A percentile compares a stretch with the other conserved stretches of the same genome.
Evolutionary conservation across 1,140 invertebrate species (phyloP).

Genomic region (Microplitis mediator): DNA sequence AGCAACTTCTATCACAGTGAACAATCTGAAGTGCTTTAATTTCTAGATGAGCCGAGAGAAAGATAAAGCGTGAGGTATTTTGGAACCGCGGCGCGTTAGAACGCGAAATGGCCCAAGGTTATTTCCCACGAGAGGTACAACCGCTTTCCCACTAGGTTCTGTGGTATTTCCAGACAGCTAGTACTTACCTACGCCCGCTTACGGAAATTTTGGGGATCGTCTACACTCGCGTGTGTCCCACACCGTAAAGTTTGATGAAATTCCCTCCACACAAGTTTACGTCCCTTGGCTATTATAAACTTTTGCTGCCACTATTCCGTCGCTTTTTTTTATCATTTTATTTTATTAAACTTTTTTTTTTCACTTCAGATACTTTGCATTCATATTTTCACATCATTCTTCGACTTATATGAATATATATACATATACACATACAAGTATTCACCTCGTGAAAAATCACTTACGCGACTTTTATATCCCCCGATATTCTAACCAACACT

Average conservation of each 20-base stretch:
- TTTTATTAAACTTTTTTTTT: not conserved
- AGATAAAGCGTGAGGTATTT: not conserved
- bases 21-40: slow-evolving; percentile 17
- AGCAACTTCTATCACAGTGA: not conserved
- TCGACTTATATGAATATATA: slow-evolving; percentile 2
- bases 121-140: slow-evolving; percentile 40
- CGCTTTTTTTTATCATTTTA: not conserved
- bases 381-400: slow-evolving; percentile 3
- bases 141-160: slow-evolving; percentile 12
- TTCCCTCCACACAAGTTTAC: slow-evolving; percentile 10
- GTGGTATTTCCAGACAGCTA: slow-evolving; percentile 22
- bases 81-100: not conserved
- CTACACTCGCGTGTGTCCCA: not conserved
- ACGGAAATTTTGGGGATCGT: slow-evolving; percentile 24
- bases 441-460: slow-evolving; percentile 24
- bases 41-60: slow-evolving; percentile 15
- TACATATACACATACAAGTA: too few species aligned
- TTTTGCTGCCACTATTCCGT: not conserved
- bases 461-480: slow-evolving; percentile 14
- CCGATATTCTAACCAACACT: not conserved
- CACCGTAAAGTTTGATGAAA: slow-evolving; percentile 26
- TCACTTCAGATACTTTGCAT: slow-evolving; percentile 3
- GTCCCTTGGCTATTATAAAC: slow-evolving; percentile 25
- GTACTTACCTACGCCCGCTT: slow-evolving; percentile 16
- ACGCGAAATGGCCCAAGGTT: slow-evolving; percentile 35